A percentile compares a stretch with the other conserved stretches of the same genome.
phyloP scores from a whole-genome alignment of 2,888 invertebrate genomes.

The Hofmannophila pseudospretella region DNA sequence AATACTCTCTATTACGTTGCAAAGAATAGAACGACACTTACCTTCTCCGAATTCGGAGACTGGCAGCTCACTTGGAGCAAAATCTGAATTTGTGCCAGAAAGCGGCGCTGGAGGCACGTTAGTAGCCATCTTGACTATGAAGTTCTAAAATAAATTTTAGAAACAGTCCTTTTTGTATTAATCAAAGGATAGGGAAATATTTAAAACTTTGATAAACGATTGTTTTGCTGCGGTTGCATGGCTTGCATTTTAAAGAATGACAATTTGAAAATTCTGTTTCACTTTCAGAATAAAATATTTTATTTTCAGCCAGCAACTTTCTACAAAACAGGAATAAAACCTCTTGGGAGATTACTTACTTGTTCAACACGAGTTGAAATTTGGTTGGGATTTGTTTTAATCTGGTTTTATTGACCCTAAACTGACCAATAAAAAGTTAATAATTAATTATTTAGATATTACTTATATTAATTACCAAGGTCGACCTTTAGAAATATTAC shows the following conservation, averaged over 20 bases:
- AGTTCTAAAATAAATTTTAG: constrained; percentile 18
- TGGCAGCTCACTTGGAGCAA: constrained; percentile 29
- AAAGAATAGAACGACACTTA: constrained; percentile 13
- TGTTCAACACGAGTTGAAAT: too few relatives aligned
- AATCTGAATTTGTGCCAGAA: constrained; percentile 26
- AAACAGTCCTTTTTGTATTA: constrained; percentile 44
- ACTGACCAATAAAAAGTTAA: too few relatives aligned
- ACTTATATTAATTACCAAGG: too few relatives aligned
- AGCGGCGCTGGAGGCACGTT: constrained; percentile 5
- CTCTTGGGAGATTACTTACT: too few relatives aligned
- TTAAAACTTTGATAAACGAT: constrained; percentile 4
- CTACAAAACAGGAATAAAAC: too few relatives aligned
- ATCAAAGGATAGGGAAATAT: not conserved
- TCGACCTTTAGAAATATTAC: too few relatives aligned
- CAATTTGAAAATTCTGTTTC: constrained; percentile 17
- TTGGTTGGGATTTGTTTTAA: too few relatives aligned
- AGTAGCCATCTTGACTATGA: constrained; percentile 5
- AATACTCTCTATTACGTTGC: too few relatives aligned
- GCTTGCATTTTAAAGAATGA: constrained; percentile 47
- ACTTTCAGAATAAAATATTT: constrained; percentile 7
- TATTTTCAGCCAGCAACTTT: constrained; percentile 11
- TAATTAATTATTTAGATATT: too few relatives aligned
- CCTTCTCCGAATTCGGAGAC: constrained; percentile 29
- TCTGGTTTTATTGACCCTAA: too few relatives aligned
- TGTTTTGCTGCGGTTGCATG: constrained; percentile 32